phyloP scores from a whole-genome alignment of 2,113 vertebrate species.

The Mellivora capensis region DNA sequence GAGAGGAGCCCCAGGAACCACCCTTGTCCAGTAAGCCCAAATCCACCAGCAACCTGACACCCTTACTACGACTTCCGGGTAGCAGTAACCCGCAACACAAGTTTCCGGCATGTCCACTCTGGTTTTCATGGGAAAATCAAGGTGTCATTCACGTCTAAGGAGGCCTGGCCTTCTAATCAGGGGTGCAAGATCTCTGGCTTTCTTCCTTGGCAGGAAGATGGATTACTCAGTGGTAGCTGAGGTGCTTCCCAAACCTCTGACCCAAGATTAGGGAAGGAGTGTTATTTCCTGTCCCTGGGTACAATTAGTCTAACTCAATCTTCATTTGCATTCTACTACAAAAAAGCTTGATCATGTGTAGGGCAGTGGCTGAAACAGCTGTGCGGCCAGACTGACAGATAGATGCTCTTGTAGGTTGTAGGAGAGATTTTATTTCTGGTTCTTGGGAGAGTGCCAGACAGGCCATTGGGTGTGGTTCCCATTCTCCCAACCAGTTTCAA shows the following conservation, averaged over 20 bases:
- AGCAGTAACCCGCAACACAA: background rate
- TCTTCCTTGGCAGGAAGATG: background rate
- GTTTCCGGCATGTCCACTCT: rapidly evolving
- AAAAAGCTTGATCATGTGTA: background rate
- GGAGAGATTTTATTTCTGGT: background rate
- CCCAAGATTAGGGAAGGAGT: background rate
- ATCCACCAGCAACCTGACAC: background rate
- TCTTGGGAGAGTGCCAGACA: background rate
- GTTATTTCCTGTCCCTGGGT: background rate
- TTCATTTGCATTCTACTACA: background rate
- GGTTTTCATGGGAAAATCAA: background rate
- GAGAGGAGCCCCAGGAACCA: background rate
- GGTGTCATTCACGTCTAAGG: background rate
- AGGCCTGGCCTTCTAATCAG: background rate
- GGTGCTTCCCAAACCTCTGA: background rate
- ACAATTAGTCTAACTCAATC: background rate
- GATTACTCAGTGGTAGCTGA: background rate
- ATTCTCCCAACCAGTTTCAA: background rate
- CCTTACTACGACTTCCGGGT: rapidly evolving
- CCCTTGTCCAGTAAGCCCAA: background rate
- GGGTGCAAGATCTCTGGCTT: background rate
- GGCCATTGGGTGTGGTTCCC: background rate
- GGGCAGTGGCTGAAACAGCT: background rate
- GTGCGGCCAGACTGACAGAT: background rate
- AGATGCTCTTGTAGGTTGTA: background rate